Base-by-base conservation (phyloP, 2,797 vertebrate genomes). In the Atherinosoma microstoma region DNA sequence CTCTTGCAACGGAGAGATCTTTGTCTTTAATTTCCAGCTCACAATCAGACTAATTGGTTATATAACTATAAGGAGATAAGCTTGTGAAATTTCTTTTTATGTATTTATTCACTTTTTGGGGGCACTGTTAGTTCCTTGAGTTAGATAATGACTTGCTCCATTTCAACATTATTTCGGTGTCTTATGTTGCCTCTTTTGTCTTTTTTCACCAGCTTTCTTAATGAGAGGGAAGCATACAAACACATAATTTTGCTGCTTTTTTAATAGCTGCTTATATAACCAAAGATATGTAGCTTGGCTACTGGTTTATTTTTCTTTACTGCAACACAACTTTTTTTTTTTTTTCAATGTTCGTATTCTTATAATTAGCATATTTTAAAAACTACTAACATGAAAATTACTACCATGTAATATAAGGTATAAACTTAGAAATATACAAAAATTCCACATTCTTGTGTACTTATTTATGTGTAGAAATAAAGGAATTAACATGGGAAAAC, bases 1-100 rank as follows among this genome's bases (percentile, higher is more conserved):
- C 49, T 67, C 53, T 29, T 67, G 1, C n/a, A 53, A 38, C 73
- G 83, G 60, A 73, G 47, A 75, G 30, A 67, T 75, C n/a, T 61
- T 29, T 58, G 51, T 64, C 36, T 56, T 78, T 62, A 6, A 24
- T 60, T 60, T 58, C 35, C 38, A 58, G 49, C 61, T 84, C 56
- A 61, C 47, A 24, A 9, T 35, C 34, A 30, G 35, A 47, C 27
- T 64, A 40, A 60, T 58, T 1, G 1, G 4, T 61, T 30, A 29
- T 24, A 18, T 12, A 57, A 40, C 20, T 35, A n/a, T 42, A 24
- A 38, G 51, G 22, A 65, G 30, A 63, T n/a, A 71, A 61, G n/a
- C 62, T 72, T 82, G n/a, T 62, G 6, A 54, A 40, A 34, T 29
- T 2, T 30, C 29, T 56, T 12, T 54, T 45, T 1, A 11, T 54